Conservation (phyloP, 1,140 invertebrate species). For the Nymphalis io region DNA sequence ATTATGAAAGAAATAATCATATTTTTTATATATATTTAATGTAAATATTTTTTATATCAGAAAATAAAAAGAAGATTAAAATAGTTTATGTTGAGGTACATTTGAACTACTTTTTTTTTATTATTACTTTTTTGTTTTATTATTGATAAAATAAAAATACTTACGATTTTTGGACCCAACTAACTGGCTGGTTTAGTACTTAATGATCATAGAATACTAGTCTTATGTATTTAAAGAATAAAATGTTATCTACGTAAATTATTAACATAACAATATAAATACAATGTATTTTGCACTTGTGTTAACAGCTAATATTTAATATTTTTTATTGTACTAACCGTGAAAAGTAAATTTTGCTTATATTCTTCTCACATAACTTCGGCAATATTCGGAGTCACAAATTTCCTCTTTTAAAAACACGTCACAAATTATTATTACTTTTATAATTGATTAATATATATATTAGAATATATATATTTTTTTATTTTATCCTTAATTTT, state of each 20-base stretch:
- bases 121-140: no score
- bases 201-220: neutral
- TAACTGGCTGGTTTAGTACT: conserved; percentile 1
- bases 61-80: no score
- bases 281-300: conserved; percentile 1
- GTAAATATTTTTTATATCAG: no score
- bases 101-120: no score
- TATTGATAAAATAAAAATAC: neutral
- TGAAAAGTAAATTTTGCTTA: neutral
- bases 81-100: no score
- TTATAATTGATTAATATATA: no score
- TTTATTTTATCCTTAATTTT: no score
- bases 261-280: conserved; percentile 15
- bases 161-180: conserved; percentile 10
- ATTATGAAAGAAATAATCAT: no score
- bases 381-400: neutral
- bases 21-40: no score
- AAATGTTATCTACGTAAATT: conserved; percentile 2
- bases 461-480: no score
- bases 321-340: neutral
- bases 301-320: neutral
- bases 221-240: neutral
- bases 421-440: no score
- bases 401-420: no score
- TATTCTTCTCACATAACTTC: neutral